These are phyloP conservation scores for Dyspetes luteomarginatus DNA, from an alignment of 2,888 invertebrate genomes.

Conservation along the genomic window DNA sequence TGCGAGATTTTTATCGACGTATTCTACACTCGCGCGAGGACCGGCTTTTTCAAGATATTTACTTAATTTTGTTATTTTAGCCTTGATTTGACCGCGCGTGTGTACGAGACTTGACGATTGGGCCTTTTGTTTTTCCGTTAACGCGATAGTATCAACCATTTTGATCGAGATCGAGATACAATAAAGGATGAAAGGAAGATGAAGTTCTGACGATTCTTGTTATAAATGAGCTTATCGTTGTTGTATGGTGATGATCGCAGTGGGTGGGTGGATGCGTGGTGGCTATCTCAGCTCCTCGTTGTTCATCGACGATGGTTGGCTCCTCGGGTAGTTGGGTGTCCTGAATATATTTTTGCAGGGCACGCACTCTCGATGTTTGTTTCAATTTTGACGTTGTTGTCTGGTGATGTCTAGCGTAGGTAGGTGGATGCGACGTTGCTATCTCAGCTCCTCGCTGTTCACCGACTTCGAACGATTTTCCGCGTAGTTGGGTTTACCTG, in stretches of 20 bases:
- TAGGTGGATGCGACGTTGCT: background rate
- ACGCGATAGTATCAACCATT: background rate
- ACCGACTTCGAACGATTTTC: no score
- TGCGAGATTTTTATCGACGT: background rate
- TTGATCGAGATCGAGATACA: conserved; percentile 2
- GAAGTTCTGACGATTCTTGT: conserved; percentile 8
- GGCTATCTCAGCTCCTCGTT: background rate
- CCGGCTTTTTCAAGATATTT: conserved; percentile 6
- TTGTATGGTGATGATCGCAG: background rate
- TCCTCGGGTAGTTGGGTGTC: background rate
- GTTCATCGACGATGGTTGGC: background rate
- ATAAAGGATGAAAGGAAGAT: background rate
- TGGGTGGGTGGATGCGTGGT: background rate
- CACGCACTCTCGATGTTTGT: background rate
- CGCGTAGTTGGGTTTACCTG: background rate
- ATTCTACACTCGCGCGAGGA: background rate
- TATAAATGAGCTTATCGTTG: conserved; percentile 32
- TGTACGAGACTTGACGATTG: background rate
- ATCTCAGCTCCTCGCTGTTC: no score
- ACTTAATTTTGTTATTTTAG: background rate
- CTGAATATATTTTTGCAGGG: background rate
- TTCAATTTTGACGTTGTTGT: background rate
- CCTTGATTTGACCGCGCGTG: background rate
- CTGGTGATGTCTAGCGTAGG: background rate
- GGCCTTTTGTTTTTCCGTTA: background rate